phyloP scores from a whole-genome alignment of 1,140 invertebrate genomes.

The Cryptotermes secundus region DNA sequence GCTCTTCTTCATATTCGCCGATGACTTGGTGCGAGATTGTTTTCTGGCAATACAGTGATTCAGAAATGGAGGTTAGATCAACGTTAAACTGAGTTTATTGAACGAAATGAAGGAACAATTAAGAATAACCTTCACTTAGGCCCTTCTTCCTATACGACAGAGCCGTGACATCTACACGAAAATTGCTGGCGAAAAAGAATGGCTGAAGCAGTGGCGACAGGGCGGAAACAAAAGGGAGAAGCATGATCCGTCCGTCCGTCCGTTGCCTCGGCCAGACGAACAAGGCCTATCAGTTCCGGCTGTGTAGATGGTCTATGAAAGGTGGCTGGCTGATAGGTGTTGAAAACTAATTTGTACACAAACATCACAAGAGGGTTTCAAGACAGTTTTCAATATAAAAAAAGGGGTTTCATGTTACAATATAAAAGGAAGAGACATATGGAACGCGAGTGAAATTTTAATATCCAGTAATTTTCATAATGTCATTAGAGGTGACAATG shows the following conservation, averaged over 20 bases:
- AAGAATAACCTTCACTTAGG: not conserved
- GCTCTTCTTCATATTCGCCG: too few species aligned
- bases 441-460: constrained; percentile 15
- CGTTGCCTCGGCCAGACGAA: not conserved
- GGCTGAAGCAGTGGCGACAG: constrained; percentile 1
- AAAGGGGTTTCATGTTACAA: not conserved
- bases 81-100: too few species aligned
- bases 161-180: constrained; percentile 8
- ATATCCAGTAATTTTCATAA: not conserved
- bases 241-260: not conserved
- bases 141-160: not conserved
- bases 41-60: too few species aligned
- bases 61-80: too few species aligned
- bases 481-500: not conserved
- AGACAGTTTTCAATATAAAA: not conserved
- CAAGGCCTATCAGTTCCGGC: constrained; percentile 13
- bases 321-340: constrained; percentile 18
- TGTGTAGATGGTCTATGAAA: not conserved
- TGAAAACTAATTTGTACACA: constrained; percentile 23
- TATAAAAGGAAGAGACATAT: constrained; percentile 13
- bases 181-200: constrained; percentile 26
- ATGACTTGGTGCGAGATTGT: too few species aligned
- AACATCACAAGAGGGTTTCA: constrained; percentile 5
- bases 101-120: not conserved
- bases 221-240: constrained; percentile 20